Percentiles rank a stretch among this genome's conserved stretches.
These are phyloP conservation scores for Chironomus riparius DNA, from an alignment of 2,888 invertebrate genomes.

Conservation along the genomic window DNA sequence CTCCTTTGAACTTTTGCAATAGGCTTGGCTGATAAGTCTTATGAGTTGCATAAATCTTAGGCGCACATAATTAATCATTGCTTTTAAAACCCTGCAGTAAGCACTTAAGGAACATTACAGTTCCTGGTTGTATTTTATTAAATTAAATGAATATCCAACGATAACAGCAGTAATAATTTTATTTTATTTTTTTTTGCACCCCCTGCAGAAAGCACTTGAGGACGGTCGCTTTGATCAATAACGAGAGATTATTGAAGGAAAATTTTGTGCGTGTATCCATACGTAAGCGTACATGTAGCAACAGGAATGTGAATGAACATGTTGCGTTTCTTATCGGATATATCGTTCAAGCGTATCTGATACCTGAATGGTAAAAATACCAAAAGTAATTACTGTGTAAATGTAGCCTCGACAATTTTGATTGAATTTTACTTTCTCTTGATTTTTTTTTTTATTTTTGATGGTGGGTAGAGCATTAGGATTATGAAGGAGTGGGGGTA, in stretches of 20 bases:
- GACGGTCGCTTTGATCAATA: not conserved
- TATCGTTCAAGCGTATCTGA: conserved; percentile 2
- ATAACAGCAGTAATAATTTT: too few species aligned
- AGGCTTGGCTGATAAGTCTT: too few species aligned
- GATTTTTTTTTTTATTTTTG: too few species aligned
- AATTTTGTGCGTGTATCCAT: not conserved
- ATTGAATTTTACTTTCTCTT: too few species aligned
- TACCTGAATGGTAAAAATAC: not conserved
- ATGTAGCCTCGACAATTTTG: too few species aligned
- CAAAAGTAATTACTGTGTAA: not conserved
- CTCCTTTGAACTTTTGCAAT: too few species aligned
- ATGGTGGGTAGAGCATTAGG: too few species aligned
- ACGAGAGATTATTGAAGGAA: not conserved
- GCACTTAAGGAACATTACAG: not conserved
- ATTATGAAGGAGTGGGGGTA: too few species aligned
- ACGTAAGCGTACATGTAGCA: not conserved
- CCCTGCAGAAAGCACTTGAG: not conserved
- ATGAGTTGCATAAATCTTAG: not conserved
- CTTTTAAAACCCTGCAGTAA: not conserved
- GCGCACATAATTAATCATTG: not conserved
- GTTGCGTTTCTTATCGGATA: conserved; percentile 16
- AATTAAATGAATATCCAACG: too few species aligned
- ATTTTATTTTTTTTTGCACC: too few species aligned
- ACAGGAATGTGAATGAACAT: conserved; percentile 6
- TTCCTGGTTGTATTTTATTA: too few species aligned